Conservation (phyloP, 1,140 invertebrate genomes). For the Drosophila erecta region DNA sequence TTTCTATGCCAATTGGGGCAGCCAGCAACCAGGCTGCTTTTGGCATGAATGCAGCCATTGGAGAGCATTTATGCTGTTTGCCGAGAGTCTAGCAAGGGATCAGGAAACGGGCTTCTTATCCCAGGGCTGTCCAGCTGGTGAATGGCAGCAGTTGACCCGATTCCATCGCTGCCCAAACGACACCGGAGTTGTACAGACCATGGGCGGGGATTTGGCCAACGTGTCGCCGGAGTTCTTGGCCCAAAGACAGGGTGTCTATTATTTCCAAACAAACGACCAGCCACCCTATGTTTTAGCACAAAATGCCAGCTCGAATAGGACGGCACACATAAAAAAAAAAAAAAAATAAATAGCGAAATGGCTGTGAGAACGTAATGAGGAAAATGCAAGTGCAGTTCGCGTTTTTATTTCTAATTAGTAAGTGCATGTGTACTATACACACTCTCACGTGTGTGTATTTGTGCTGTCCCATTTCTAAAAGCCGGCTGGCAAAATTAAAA, state of each 20-base stretch:
- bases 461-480: conserved; percentile 68
- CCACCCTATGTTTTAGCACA: conserved; percentile 75
- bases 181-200: conserved; percentile 39
- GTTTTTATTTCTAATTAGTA: conserved; percentile 83
- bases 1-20: conserved; percentile 90
- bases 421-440: conserved; percentile 52
- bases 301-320: conserved; percentile 23
- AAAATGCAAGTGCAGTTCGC: conserved; percentile 67
- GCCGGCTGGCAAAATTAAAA: conserved; percentile 82
- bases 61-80: conserved; percentile 87
- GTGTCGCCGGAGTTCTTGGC: conserved; percentile 49
- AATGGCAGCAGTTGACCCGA: conserved; percentile 71
- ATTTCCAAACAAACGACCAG: conserved; percentile 81
- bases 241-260: conserved; percentile 81
- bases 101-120: conserved; percentile 33
- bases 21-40: conserved; percentile 88
- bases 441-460: conserved; percentile 24
- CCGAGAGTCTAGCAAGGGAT: conserved; percentile 85
- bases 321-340: neutral
- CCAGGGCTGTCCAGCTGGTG: conserved; percentile 40
- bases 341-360: conserved; percentile 44
- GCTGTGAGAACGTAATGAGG: conserved; percentile 63
- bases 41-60: conserved; percentile 82
- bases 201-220: conserved; percentile 69
- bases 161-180: conserved; percentile 49